Evolutionary conservation across 2,797 vertebrate species (phyloP).

Genomic region (Tapirus indicus): DNA sequence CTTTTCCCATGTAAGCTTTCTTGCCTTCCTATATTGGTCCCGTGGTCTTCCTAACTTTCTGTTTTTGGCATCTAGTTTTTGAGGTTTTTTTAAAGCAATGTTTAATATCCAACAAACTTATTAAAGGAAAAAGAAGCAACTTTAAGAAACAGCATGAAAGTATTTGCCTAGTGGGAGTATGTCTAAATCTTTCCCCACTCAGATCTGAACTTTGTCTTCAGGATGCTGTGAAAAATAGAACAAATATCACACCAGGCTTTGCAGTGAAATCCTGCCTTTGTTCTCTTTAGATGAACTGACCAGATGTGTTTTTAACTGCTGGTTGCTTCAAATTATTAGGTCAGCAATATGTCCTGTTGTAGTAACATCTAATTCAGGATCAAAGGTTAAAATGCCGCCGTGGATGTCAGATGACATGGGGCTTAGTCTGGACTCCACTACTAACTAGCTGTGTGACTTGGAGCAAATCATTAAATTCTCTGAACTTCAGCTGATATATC

Average conservation of each 20-base stretch:
- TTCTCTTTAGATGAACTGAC: conserved; percentile 68
- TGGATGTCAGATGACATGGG: background rate
- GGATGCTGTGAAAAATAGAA: conserved; percentile 62
- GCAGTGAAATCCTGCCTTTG: conserved; percentile 68
- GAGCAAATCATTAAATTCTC: conserved; percentile 25
- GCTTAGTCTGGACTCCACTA: background rate
- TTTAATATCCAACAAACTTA: conserved; percentile 36
- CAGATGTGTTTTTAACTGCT: conserved; percentile 72
- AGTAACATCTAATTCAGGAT: conserved; percentile 9
- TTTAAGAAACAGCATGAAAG: conserved; percentile 35
- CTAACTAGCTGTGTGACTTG: conserved; percentile 46
- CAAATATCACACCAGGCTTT: conserved; percentile 48
- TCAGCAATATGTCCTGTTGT: conserved; percentile 26
- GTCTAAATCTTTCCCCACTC: conserved; percentile 50
- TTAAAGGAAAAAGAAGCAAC: conserved; percentile 25
- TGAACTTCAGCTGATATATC: conserved; percentile 36
- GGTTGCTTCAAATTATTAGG: conserved; percentile 52
- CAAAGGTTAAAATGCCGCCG: background rate
- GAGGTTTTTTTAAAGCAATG: background rate
- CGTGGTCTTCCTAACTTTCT: background rate
- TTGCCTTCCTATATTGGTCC: background rate
- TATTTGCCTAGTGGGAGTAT: conserved; percentile 40
- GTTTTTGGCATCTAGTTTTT: background rate
- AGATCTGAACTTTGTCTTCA: conserved; percentile 61
- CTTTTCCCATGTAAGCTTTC: background rate